Percentiles rank a stretch among this genome's conserved stretches.
These are phyloP conservation scores for Triops cancriformis DNA, from an alignment of 1,140 invertebrate species.

Conservation along the genomic window DNA sequence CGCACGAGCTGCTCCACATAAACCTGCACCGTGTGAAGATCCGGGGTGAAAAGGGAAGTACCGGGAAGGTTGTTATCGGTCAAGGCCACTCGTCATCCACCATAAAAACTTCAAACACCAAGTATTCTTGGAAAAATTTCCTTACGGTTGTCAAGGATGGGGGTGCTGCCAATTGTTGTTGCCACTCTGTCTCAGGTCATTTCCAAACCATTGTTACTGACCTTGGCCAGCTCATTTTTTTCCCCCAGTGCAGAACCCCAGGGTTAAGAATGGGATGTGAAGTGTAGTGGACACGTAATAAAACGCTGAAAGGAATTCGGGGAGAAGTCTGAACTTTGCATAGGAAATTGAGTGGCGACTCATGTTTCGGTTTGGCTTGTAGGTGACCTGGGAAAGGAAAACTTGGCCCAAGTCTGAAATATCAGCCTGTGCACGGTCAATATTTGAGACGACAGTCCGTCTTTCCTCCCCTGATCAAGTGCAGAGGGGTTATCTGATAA, in stretches of 20 bases:
- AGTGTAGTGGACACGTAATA: neutral
- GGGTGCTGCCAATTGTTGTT: neutral
- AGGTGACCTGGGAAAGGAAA: constrained; percentile 9
- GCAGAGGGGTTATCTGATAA: neutral
- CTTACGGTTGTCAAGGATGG: neutral
- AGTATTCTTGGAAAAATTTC: neutral
- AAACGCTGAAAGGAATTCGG: neutral
- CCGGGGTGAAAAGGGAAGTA: neutral
- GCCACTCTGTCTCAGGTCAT: neutral
- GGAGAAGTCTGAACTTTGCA: neutral
- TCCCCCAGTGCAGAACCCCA: neutral
- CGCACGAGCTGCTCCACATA: too few relatives aligned
- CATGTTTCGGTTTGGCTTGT: neutral
- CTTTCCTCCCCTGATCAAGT: constrained; percentile 3
- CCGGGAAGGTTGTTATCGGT: constrained; percentile 4
- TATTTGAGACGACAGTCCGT: neutral
- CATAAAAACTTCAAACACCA: neutral
- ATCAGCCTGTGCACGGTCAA: constrained; percentile 1
- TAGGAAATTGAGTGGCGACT: neutral
- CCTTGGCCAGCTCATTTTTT: neutral
- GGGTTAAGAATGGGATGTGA: too few relatives aligned
- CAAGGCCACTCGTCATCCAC: neutral
- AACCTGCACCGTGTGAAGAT: neutral
- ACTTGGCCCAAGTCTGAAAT: neutral
- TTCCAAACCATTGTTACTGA: neutral